Evolutionary conservation across 2,797 vertebrate species (phyloP), one percentile per base, ranked within the genome.

Genomic region (Coregonus suidteri): DNA sequence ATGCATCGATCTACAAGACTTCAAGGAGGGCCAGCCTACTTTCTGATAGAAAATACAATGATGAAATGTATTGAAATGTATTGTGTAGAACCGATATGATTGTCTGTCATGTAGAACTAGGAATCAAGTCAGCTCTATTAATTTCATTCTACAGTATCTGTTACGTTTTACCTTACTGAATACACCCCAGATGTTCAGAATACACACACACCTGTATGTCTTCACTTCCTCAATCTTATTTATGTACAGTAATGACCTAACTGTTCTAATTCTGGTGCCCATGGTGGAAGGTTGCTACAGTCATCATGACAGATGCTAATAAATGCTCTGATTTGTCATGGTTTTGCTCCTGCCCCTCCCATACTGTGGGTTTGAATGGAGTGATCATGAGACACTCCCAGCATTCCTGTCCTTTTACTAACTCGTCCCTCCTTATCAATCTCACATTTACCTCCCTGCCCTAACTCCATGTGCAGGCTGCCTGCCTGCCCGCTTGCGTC

Each of bases 361-460:
- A 15, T 31, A 56, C 53, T 25, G 47, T 25, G 30, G 15, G 25
- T 34, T 75, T 84, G 75, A 70, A 71, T 41, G 68, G 78, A 79
- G 66, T 54, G 78, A 64, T 64, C 59, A 64, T 30, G 20, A 88
- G 75, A 87, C 86, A 85, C 80, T n/a, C 79, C 74, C 73, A 74
- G 70, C 79, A 89, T 88, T 91, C 87, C 74, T 88, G 52, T 51
- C 14, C 66, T 68, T 56, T 34, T 52, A 72, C 73, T 4, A 20
- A 41, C 73, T 72, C 67, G 34, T 81, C 73, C 67, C n/a, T 4
- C 68, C 74, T 79, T 83, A 87, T 89, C 77, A 77, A 73, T 81
- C 76, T 82, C 78, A 71, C 75, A 76, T 80, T 80, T 51, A 79
- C 74, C 53, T 71, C 66, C 76, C 74, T 73, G 80, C 83, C 77